These are phyloP conservation scores for Phenganax subtilis DNA, from an alignment of 92 coral and sea anemone species.

Conservation along the genomic window DNA sequence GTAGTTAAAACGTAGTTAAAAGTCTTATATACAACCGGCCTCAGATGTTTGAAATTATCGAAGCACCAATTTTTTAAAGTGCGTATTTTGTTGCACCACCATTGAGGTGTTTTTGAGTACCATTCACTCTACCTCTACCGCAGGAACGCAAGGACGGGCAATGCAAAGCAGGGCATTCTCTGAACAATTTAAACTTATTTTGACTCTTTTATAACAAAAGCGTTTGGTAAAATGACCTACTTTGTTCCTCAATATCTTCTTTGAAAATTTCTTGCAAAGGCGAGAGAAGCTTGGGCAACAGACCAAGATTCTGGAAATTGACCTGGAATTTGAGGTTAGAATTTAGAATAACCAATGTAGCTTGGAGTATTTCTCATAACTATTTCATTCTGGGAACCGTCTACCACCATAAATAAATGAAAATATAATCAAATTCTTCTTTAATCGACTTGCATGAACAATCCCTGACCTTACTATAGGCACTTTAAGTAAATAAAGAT, in stretches of 20 bases:
- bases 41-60: no score
- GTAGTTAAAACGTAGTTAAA: no score
- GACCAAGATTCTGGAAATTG: conserved; percentile 8
- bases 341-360: neutral
- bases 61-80: no score
- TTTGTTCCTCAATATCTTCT: conserved; percentile 69
- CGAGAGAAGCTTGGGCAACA: conserved; percentile 62
- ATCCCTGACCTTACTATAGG: neutral
- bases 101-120: no score
- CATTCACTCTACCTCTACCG: no score
- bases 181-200: no score
- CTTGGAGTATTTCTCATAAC: no score
- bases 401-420: neutral
- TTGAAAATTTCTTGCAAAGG: conserved; percentile 73
- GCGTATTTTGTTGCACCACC: no score
- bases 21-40: no score
- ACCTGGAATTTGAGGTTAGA: conserved; percentile 8
- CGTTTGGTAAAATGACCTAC: neutral
- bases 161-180: no score
- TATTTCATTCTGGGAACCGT: no score
- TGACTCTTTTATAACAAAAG: neutral
- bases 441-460: neutral
- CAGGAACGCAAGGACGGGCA: no score
- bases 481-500: neutral
- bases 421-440: neutral